Conservation (phyloP, 2,113 vertebrate genomes). For the Neodontobutis hainanensis region DNA sequence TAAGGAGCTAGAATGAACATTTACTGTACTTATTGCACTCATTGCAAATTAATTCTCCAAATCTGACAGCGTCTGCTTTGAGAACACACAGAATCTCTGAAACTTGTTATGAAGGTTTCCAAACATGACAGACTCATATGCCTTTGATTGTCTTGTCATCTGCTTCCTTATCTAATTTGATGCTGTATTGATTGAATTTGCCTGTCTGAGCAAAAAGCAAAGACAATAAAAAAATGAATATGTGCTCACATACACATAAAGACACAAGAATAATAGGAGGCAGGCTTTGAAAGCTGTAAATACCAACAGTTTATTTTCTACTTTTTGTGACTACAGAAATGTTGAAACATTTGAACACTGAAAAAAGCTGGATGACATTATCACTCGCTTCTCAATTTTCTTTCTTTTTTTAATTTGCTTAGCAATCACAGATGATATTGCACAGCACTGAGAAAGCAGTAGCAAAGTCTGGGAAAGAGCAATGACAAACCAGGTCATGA, state of each 20-base stretch:
- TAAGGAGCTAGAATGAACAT: too few relatives aligned
- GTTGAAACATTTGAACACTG: conserved; percentile 97
- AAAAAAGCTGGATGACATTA: conserved; percentile 96
- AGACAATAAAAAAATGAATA: conserved; percentile 2
- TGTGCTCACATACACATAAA: not conserved
- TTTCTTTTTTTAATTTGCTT: conserved; percentile 83
- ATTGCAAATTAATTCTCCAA: not conserved
- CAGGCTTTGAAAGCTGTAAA: conserved; percentile 93
- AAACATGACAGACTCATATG: conserved; percentile 16
- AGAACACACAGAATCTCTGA: conserved; percentile 6
- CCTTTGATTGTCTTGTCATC: conserved; percentile 22
- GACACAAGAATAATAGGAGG: conserved; percentile 70
- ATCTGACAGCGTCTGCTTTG: not conserved
- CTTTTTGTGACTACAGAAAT: conserved; percentile 97
- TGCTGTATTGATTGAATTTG: conserved; percentile 50
- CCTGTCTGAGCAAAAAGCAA: conserved; percentile 23
- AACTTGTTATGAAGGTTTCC: conserved; percentile 36
- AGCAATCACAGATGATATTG: conserved; percentile 99
- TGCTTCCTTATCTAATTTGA: conserved; percentile 36
- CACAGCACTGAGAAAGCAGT: conserved; percentile 94
- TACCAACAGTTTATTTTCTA: conserved; percentile 99
- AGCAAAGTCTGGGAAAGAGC: conserved; percentile 83
- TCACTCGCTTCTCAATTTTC: conserved; percentile 87
- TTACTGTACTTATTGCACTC: not conserved
- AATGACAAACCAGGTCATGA: conserved; percentile 79